A percentile compares a stretch with the other conserved stretches of the same genome.
phyloP scores from a whole-genome alignment of 2,113 vertebrate species.

The Phodopus roborovskii region DNA sequence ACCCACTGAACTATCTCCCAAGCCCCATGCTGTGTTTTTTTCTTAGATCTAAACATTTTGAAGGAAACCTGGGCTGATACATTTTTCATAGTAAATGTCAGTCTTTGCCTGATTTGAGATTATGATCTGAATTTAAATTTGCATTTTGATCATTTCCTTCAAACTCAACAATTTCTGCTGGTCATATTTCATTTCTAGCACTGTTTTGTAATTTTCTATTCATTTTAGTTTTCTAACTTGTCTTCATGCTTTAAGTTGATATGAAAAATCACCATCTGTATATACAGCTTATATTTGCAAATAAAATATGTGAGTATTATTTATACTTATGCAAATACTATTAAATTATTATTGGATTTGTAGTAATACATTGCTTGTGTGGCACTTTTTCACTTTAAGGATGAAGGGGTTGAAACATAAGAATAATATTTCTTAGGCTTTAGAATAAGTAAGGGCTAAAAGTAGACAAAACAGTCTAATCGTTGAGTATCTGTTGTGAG shows the following conservation, averaged over 20 bases:
- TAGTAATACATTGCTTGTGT: neutral
- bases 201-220: slow-evolving; percentile 21
- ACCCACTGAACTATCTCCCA: neutral
- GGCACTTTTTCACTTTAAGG: slow-evolving; percentile 53
- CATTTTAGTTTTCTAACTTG: slow-evolving; percentile 39
- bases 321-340: slow-evolving; percentile 17
- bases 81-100: slow-evolving; percentile 52
- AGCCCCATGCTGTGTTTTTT: neutral
- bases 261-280: slow-evolving; percentile 4
- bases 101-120: slow-evolving; percentile 1
- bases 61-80: neutral
- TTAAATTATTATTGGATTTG: slow-evolving; percentile 14
- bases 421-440: slow-evolving; percentile 16
- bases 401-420: neutral
- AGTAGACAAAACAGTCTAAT: neutral
- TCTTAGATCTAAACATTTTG: slow-evolving; percentile 34
- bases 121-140: slow-evolving; percentile 57
- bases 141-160: slow-evolving; percentile 32
- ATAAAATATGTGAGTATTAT: neutral
- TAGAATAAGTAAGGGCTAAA: slow-evolving; percentile 16
- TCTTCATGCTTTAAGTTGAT: slow-evolving; percentile 4
- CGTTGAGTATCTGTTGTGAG: neutral
- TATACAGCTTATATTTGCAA: neutral
- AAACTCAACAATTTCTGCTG: slow-evolving; percentile 43
- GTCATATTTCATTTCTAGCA: slow-evolving; percentile 41